Percentiles rank a stretch among this genome's conserved stretches.
Evolutionary conservation across 2,888 invertebrate species (phyloP).

Genomic region (Linyphia triangularis): DNA sequence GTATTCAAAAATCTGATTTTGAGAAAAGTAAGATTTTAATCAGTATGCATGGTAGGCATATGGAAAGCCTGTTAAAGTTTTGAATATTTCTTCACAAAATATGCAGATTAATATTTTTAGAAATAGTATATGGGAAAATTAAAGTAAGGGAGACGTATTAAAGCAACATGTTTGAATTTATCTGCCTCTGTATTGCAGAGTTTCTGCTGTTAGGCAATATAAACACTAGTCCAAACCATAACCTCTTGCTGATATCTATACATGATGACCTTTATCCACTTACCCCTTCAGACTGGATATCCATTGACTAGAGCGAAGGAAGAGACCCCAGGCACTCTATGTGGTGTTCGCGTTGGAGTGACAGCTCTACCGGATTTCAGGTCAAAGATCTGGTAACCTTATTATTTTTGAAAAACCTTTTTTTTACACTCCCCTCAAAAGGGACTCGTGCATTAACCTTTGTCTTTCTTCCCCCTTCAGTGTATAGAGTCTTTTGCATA

Average conservation of each 20-base stretch:
- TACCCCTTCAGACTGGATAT: constrained; percentile 32
- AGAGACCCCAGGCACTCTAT: constrained; percentile 1
- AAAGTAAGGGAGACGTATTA: too few relatives aligned
- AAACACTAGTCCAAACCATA: neutral
- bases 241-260: neutral
- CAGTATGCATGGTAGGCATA: too few relatives aligned
- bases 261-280: constrained; percentile 16
- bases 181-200: neutral
- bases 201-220: neutral
- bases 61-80: too few relatives aligned
- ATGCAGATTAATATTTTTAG: too few relatives aligned
- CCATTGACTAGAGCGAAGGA: constrained; percentile 11
- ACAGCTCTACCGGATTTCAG: constrained; percentile 14
- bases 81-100: too few relatives aligned
- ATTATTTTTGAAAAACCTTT: constrained; percentile 23
- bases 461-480: constrained; percentile 65
- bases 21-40: too few relatives aligned
- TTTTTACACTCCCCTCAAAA: constrained; percentile 4
- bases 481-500: constrained; percentile 39
- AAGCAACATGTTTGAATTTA: neutral
- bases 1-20: too few relatives aligned
- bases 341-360: constrained; percentile 2
- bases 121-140: too few relatives aligned
- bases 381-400: constrained; percentile 48
- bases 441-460: constrained; percentile 43